Percentiles rank a stretch among this genome's conserved stretches.
Evolutionary conservation across 1,140 invertebrate genomes (phyloP).

Genomic region (Drosophila pandora): DNA sequence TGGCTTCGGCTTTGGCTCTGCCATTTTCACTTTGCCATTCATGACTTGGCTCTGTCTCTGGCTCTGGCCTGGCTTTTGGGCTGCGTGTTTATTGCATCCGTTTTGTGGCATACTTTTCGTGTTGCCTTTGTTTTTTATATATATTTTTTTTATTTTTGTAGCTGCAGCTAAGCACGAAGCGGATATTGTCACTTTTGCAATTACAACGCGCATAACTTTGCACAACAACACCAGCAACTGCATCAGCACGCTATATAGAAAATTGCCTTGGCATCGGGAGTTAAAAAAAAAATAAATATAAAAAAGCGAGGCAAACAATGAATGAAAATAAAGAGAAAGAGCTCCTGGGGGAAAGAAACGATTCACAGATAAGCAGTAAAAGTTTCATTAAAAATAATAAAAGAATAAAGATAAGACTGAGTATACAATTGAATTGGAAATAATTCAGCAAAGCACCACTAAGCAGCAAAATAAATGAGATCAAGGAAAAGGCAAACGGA

Average conservation of each 20-base stretch:
- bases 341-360: conserved; percentile 13
- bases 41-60: conserved; percentile 47
- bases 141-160: conserved; percentile 19
- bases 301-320: conserved; percentile 27
- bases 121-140: conserved; percentile 39
- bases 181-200: conserved; percentile 68
- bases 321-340: conserved; percentile 31
- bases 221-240: conserved; percentile 28
- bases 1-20: conserved; percentile 37
- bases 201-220: conserved; percentile 65
- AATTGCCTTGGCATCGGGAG: conserved; percentile 47
- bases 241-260: conserved; percentile 45
- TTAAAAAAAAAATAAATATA: conserved; percentile 22
- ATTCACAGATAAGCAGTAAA: conserved; percentile 34
- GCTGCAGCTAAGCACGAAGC: conserved; percentile 58
- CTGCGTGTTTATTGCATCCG: conserved; percentile 66
- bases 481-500: conserved; percentile 23
- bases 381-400: conserved; percentile 30
- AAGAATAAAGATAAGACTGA: conserved; percentile 27
- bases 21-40: conserved; percentile 61
- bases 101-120: conserved; percentile 65
- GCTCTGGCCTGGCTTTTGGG: conserved; percentile 44
- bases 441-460: conserved; percentile 19
- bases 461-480: conserved; percentile 21
- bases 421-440: conserved; percentile 37